Percentiles rank a stretch among this genome's conserved stretches.
phyloP scores from a whole-genome alignment of 2,888 invertebrate genomes.

The Ormyrus thymus region DNA sequence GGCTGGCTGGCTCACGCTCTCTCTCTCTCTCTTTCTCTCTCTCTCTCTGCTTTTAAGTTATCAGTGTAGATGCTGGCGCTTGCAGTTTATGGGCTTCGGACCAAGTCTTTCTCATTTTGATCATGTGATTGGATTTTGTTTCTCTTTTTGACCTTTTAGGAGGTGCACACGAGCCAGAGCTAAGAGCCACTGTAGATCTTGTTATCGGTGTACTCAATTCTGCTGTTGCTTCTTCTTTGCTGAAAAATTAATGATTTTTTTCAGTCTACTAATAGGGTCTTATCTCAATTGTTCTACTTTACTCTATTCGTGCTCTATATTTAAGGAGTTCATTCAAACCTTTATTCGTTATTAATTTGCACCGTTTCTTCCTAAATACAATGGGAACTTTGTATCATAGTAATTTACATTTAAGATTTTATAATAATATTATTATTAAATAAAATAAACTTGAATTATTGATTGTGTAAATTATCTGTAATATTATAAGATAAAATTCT shows the following conservation, averaged over 20 bases:
- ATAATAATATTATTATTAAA: too few relatives aligned
- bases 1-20: too few relatives aligned
- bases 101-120: background rate
- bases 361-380: too few relatives aligned
- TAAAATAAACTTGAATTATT: too few relatives aligned
- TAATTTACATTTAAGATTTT: too few relatives aligned
- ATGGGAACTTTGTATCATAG: too few relatives aligned
- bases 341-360: too few relatives aligned
- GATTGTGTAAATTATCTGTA: too few relatives aligned
- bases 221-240: constrained; percentile 4
- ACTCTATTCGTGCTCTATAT: background rate
- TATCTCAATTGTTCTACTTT: constrained; percentile 9
- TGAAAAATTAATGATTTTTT: constrained; percentile 36
- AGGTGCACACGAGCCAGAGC: background rate
- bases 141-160: background rate
- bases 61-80: background rate
- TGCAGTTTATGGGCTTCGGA: background rate
- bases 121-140: background rate
- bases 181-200: constrained; percentile 34
- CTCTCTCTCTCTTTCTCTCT: background rate
- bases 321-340: too few relatives aligned
- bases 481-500: too few relatives aligned
- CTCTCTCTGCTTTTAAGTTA: background rate
- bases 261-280: constrained; percentile 22
- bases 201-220: constrained; percentile 37